These are phyloP conservation scores for Mus spicilegus DNA, from an alignment of 2,113 vertebrate species.

Conservation along the genomic window DNA sequence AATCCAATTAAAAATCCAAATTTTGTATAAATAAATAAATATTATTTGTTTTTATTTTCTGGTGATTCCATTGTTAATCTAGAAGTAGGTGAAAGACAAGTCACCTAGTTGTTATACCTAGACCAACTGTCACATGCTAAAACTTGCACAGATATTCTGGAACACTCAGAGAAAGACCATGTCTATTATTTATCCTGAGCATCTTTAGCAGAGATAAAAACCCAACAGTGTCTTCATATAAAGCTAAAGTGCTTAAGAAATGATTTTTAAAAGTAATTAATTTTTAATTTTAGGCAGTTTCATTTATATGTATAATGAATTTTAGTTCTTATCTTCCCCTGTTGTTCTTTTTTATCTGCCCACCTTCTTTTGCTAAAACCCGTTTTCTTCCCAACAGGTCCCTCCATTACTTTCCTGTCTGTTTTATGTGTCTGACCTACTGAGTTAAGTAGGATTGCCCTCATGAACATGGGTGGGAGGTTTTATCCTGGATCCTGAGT, in stretches of 20 bases:
- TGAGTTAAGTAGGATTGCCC: background rate
- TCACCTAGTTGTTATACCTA: background rate
- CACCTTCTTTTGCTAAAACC: background rate
- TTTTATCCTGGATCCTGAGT: background rate
- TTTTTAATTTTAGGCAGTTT: background rate
- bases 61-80: background rate
- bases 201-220: background rate
- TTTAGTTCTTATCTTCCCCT: background rate
- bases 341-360: background rate
- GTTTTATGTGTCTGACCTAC: background rate
- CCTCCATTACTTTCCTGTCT: background rate
- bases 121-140: background rate
- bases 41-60: slow-evolving; percentile 20
- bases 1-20: background rate
- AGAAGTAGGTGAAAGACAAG: background rate
- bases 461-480: background rate
- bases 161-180: background rate
- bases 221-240: background rate
- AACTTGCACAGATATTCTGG: background rate
- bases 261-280: background rate
- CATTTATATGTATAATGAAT: background rate
- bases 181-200: background rate
- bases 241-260: background rate
- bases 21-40: background rate
- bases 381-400: background rate